These are phyloP conservation scores for Apteryx mantelli DNA, from an alignment of 2,113 vertebrate species.

Conservation along the genomic window DNA sequence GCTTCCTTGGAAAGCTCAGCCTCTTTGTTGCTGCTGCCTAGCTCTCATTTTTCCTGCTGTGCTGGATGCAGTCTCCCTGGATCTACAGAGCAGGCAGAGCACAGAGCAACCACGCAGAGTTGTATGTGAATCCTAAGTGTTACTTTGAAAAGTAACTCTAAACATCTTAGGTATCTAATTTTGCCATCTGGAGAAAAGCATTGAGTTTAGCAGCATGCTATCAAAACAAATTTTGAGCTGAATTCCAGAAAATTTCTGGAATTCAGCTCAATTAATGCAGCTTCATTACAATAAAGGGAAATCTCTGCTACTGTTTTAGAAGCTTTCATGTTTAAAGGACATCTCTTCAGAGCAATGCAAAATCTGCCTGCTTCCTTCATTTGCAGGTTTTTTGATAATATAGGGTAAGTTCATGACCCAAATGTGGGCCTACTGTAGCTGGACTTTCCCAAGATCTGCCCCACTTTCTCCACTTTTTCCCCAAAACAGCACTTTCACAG, in stretches of 20 bases:
- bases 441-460: rapidly evolving
- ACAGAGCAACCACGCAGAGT: neutral
- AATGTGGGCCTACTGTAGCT: neutral
- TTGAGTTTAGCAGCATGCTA: neutral
- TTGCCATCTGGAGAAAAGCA: neutral
- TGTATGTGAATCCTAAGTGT: neutral
- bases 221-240: neutral
- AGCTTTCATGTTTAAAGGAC: neutral
- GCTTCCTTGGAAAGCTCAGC: neutral
- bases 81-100: neutral
- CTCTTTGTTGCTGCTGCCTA: too few species aligned
- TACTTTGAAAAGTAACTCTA: neutral
- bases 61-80: neutral
- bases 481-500: neutral
- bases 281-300: neutral
- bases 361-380: neutral
- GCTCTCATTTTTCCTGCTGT: neutral
- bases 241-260: neutral
- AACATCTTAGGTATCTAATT: neutral
- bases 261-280: too few species aligned
- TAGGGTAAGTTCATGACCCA: neutral
- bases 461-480: neutral
- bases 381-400: rapidly evolving
- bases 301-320: neutral
- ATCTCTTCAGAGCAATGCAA: neutral